These are phyloP conservation scores for Coecobrya sp. DNA, from an alignment of 2,888 invertebrate species.

Conservation along the genomic window DNA sequence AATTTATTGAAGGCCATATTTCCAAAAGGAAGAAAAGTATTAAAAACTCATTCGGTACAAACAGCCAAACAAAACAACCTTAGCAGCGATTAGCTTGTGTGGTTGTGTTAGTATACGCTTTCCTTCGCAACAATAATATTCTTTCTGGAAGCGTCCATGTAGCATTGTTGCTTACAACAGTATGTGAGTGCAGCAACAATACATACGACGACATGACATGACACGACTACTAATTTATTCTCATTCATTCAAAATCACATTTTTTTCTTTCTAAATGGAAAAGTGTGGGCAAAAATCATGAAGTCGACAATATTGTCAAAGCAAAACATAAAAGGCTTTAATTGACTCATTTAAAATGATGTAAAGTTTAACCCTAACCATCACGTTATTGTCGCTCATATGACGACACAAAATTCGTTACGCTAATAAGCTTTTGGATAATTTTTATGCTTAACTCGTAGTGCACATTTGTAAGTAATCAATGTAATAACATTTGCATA, in stretches of 20 bases:
- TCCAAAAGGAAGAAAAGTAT: slow-evolving; percentile 49
- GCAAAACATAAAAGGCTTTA: slow-evolving; percentile 50
- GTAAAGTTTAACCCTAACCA: slow-evolving; percentile 23
- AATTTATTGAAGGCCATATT: slow-evolving; percentile 52
- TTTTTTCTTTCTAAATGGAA: slow-evolving; percentile 5
- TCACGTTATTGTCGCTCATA: slow-evolving; percentile 10
- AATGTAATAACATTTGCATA: slow-evolving; percentile 55
- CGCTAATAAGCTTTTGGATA: not conserved
- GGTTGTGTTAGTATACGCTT: no score
- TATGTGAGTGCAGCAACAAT: not conserved
- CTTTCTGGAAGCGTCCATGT: slow-evolving; percentile 7
- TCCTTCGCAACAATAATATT: not conserved
- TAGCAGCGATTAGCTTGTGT: not conserved
- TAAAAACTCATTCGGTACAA: slow-evolving; percentile 36
- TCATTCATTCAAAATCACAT: slow-evolving; percentile 16
- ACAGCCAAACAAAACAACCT: not conserved
- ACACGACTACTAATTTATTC: slow-evolving; percentile 7
- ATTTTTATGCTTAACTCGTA: not conserved
- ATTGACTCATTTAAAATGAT: slow-evolving; percentile 59
- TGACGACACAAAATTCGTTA: slow-evolving; percentile 6
- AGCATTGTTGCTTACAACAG: not conserved
- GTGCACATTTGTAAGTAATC: slow-evolving; percentile 46
- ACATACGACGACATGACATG: not conserved
- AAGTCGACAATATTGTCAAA: slow-evolving; percentile 46
- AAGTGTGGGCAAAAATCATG: slow-evolving; percentile 50